Evolutionary conservation across 2,888 invertebrate species (phyloP).

Genomic region (Pammene fasciana): DNA sequence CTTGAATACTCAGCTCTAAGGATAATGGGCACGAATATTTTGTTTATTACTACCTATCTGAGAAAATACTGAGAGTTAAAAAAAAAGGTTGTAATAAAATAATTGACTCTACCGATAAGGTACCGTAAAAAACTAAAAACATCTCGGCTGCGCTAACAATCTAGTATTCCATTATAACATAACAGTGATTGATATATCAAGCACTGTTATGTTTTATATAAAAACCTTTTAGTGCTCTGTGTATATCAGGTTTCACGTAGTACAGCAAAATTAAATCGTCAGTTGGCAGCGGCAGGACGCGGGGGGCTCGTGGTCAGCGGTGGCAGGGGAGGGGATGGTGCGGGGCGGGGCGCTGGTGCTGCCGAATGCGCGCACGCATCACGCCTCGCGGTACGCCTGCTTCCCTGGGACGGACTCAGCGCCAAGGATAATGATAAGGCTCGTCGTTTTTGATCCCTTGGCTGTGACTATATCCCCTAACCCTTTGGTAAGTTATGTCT

Average conservation of each 20-base stretch:
- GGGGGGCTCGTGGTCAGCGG: conserved; percentile 67
- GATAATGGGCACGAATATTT: too few relatives aligned
- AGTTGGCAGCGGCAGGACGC: conserved; percentile 79
- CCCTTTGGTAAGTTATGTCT: conserved; percentile 79
- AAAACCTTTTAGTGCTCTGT: not conserved
- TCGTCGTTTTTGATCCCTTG: conserved; percentile 87
- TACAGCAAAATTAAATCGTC: conserved; percentile 47
- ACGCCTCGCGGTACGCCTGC: conserved; percentile 88
- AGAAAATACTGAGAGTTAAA: not conserved
- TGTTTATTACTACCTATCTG: too few relatives aligned
- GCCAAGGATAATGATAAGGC: conserved; percentile 85
- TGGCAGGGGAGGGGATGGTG: conserved; percentile 66
- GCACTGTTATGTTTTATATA: too few relatives aligned
- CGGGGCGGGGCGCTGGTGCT: conserved; percentile 74
- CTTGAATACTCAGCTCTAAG: too few relatives aligned
- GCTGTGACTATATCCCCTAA: conserved; percentile 86
- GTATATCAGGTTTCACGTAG: conserved; percentile 4
- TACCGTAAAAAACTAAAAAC: too few relatives aligned
- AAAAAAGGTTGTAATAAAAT: too few relatives aligned
- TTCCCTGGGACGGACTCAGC: conserved; percentile 86
- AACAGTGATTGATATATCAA: too few relatives aligned
- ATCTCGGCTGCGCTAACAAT: too few relatives aligned
- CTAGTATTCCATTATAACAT: too few relatives aligned
- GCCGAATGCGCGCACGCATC: conserved; percentile 84
- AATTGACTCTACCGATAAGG: too few relatives aligned